Evolutionary conservation across 2,797 vertebrate species (phyloP).

Genomic region (Micromesistius poutassou): DNA sequence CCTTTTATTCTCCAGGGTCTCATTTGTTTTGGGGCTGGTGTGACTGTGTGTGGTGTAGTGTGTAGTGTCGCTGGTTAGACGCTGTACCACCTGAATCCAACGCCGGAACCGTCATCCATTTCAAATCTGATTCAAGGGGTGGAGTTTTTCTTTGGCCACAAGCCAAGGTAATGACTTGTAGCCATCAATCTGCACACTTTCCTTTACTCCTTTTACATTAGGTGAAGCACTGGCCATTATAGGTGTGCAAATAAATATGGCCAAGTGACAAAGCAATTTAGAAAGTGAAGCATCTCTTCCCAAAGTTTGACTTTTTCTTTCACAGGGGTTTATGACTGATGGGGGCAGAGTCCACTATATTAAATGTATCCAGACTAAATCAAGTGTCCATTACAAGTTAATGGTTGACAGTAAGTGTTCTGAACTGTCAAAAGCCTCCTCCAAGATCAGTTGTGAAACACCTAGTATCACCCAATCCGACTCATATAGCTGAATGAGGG

Average conservation of each 20-base stretch:
- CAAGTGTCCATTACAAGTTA: conserved; percentile 41
- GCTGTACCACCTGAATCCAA: not conserved
- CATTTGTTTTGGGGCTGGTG: not conserved
- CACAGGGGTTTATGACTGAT: conserved; percentile 23
- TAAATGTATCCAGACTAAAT: conserved; percentile 38
- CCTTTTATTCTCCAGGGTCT: not conserved
- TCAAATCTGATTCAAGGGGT: conserved; percentile 26
- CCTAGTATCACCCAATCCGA: not conserved
- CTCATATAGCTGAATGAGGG: not conserved
- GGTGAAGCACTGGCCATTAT: conserved; percentile 9
- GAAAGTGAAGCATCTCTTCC: conserved; percentile 25
- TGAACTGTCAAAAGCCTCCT: conserved; percentile 26
- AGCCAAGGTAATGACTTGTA: conserved; percentile 22
- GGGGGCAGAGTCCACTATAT: conserved; percentile 26
- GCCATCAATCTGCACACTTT: conserved; percentile 29
- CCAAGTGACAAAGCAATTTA: conserved; percentile 29
- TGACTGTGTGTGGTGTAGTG: not conserved
- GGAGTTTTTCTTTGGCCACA: conserved; percentile 28
- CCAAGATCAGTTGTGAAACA: conserved; percentile 45
- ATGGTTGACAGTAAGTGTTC: conserved; percentile 42
- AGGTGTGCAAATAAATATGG: conserved; percentile 40
- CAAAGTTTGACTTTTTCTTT: conserved; percentile 4
- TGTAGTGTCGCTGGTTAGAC: not conserved
- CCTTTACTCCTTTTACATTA: conserved; percentile 9
- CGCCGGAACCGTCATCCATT: conserved; percentile 10